Evolutionary conservation across 37 sponge, comb jelly and placozoan species (phyloP).

Genomic region (Mnemiopsis leidyi): DNA sequence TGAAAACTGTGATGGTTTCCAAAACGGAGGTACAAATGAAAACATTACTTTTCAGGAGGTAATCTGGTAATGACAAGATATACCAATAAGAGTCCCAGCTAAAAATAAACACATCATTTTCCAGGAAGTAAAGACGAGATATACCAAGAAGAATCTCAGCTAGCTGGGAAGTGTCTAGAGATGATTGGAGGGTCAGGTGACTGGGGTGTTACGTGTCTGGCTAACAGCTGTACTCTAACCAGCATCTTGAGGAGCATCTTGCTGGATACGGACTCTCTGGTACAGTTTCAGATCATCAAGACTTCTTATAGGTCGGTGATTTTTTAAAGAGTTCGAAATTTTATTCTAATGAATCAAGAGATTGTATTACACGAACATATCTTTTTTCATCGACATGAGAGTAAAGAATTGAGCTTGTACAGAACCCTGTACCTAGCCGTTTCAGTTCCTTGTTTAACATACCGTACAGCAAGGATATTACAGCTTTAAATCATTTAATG

Average conservation of each 20-base stretch:
- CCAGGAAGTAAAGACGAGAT: background rate
- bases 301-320: constrained; percentile 20
- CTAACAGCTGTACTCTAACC: background rate
- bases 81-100: constrained; percentile 8
- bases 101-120: no score
- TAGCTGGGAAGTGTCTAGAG: constrained; percentile 37
- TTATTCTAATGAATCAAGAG: no score
- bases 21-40: no score
- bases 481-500: no score
- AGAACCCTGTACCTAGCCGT: no score
- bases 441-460: no score
- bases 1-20: no score
- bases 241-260: constrained; percentile 20
- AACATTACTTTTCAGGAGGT: background rate
- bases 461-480: no score
- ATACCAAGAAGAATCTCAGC: background rate
- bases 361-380: no score
- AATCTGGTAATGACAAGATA: background rate
- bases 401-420: no score
- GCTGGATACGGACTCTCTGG: background rate
- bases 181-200: background rate
- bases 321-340: no score
- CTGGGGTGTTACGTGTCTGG: constrained; percentile 39
- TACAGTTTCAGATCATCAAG: constrained; percentile 38
- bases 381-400: no score